Base-by-base conservation (phyloP, 2,797 vertebrate species). In the Phyllotis vaccarum region DNA sequence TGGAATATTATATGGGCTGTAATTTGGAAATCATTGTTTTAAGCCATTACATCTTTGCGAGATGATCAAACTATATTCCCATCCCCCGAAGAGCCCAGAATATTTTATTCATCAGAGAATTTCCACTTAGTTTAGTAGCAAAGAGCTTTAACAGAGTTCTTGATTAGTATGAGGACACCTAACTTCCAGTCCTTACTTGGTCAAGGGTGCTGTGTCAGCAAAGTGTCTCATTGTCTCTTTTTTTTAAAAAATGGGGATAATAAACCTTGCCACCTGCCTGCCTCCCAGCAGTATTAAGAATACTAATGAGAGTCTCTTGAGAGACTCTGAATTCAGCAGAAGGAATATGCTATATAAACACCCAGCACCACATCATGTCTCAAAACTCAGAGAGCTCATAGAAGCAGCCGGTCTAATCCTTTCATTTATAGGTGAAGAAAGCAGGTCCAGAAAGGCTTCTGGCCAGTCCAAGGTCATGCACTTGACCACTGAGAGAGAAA, bases 251-350 rank as follows among this genome's bases (percentile, higher is more conserved):
- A 92, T 93, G 94, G 94, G 68, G 78, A 96, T 97, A 96, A 97
- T 97, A 97, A 97, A 97, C 97, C 94, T 96, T 97, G 97, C 96
- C 97, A 97, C 97, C 93, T 96, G 95, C 83, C 95, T 97, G 93
- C 93, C 96, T 96, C 88, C 81, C 88, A 92, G 96, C 46, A 80
- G 87, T 95, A 96, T 78, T 94, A 92, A 92, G 97, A 96, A 98
- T 97, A 96, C 95, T 97, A 97, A 98, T 97, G 97, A 97, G 97
- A 86, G 93, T 95, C 96, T 96, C 96, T 66, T 93, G 96, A 97
- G 94, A 95, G 87, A 79, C 90, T 93, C 89, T 92, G 86, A 92
- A 87, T 91, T 92, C 93, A 56, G 88, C 81, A 89, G 88, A 40
- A 96, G 86, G 93, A 96, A 94, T 93, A 87, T 54, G 54, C 92